A percentile compares a stretch with the other conserved stretches of the same genome.
phyloP scores from a whole-genome alignment of 2,888 invertebrate species.

The Pachymerium ferrugineum region DNA sequence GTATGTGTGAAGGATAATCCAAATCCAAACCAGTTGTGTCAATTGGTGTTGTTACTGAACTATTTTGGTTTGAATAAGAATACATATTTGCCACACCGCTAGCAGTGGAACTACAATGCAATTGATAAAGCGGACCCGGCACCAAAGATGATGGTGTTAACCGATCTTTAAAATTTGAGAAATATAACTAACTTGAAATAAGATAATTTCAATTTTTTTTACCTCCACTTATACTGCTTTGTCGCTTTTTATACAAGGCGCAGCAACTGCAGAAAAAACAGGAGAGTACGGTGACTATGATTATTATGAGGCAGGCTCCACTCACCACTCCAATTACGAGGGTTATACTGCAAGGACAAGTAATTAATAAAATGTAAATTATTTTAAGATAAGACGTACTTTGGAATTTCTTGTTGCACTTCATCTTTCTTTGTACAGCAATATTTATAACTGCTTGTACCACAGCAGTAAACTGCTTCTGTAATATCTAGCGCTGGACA shows the following conservation, averaged over 20 bases:
- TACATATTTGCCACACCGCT: constrained; percentile 46
- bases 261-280: constrained; percentile 48
- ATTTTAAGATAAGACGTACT: constrained; percentile 35
- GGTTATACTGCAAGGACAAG: constrained; percentile 42
- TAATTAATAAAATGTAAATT: background rate
- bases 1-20: constrained; percentile 31
- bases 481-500: constrained; percentile 45
- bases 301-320: constrained; percentile 44
- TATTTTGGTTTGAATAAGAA: constrained; percentile 44
- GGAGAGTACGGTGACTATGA: constrained; percentile 44
- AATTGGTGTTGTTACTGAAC: constrained; percentile 43
- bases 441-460: constrained; percentile 46
- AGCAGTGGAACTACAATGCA: constrained; percentile 45
- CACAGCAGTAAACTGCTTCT: constrained; percentile 47
- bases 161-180: background rate
- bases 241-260: constrained; percentile 45
- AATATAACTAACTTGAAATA: constrained; percentile 26
- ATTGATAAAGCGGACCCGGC: constrained; percentile 44
- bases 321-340: constrained; percentile 46
- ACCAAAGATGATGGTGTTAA: constrained; percentile 2
- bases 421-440: constrained; percentile 43
- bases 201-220: background rate
- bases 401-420: constrained; percentile 37
- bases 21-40: constrained; percentile 40
- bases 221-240: constrained; percentile 40